A percentile compares a stretch with the other conserved stretches of the same genome.
Conservation (phyloP, 2,797 vertebrate genomes). For the Eleutherodactylus coqui region DNA sequence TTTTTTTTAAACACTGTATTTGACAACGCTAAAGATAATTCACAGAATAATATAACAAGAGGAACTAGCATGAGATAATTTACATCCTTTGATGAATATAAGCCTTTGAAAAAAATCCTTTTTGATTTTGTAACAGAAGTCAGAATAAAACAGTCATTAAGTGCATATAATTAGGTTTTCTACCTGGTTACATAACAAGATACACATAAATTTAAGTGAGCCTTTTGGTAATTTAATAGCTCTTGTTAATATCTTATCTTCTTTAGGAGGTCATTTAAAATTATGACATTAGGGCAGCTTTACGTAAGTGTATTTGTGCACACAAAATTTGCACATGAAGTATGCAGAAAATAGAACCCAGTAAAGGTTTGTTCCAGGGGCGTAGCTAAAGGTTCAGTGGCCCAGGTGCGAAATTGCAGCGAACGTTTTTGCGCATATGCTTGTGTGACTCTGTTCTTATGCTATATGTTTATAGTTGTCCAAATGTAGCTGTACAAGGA, state of each 20-base stretch:
- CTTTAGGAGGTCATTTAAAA: not conserved
- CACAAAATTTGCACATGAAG: too few species aligned
- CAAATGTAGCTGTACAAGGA: not conserved
- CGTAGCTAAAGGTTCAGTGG: too few species aligned
- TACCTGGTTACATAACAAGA: constrained; percentile 7
- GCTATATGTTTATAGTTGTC: not conserved
- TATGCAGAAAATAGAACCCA: too few species aligned
- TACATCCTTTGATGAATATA: constrained; percentile 11
- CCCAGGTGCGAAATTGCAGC: too few species aligned
- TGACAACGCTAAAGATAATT: not conserved
- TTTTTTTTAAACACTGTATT: not conserved
- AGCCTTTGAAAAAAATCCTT: not conserved
- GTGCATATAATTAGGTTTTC: not conserved
- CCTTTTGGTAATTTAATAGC: not conserved
- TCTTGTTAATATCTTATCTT: not conserved
- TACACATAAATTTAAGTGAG: not conserved
- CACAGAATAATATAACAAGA: not conserved
- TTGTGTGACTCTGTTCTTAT: too few species aligned
- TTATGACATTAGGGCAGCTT: too few species aligned
- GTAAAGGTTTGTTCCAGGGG: too few species aligned
- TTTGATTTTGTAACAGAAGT: not conserved
- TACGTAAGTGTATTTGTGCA: too few species aligned
- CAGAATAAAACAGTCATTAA: constrained; percentile 14
- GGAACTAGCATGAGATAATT: not conserved
- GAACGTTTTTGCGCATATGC: too few species aligned